These are phyloP conservation scores for Cheilosia scutellata DNA, from an alignment of 2,888 invertebrate species.

Conservation along the genomic window DNA sequence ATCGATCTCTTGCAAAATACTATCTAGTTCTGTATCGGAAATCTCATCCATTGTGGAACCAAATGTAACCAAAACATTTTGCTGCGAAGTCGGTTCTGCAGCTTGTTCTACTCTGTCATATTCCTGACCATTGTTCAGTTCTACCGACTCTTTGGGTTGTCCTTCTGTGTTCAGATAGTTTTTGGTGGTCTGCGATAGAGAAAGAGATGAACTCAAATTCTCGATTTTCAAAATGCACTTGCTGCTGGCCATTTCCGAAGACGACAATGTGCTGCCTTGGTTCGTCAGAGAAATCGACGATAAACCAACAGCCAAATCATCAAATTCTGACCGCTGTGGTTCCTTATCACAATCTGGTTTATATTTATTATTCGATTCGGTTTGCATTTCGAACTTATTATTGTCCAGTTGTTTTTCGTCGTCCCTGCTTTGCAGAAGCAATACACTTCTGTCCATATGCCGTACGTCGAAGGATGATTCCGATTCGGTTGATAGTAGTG, in stretches of 20 bases:
- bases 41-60: constrained; percentile 84
- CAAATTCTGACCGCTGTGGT: constrained; percentile 70
- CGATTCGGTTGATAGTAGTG: constrained; percentile 80
- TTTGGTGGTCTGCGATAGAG: constrained; percentile 45
- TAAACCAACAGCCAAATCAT: constrained; percentile 82
- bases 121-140: constrained; percentile 11
- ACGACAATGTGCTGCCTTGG: constrained; percentile 66
- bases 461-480: constrained; percentile 67
- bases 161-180: constrained; percentile 23
- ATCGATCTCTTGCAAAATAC: constrained; percentile 84
- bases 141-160: not conserved
- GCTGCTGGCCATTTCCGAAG: constrained; percentile 50
- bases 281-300: constrained; percentile 82
- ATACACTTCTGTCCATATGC: constrained; percentile 3
- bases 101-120: constrained; percentile 16
- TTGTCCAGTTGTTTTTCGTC: not conserved
- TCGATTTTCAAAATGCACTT: constrained; percentile 69
- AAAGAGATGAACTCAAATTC: constrained; percentile 70
- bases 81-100: constrained; percentile 9
- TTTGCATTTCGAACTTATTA: constrained; percentile 12
- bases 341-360: constrained; percentile 24
- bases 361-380: constrained; percentile 9
- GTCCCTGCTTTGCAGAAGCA: constrained; percentile 6
- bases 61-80: constrained; percentile 79
- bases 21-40: constrained; percentile 84